A percentile compares a stretch with the other conserved stretches of the same genome.
These are phyloP conservation scores for Drosophila sp. DNA, from an alignment of 1,140 invertebrate genomes.

Conservation along the genomic window DNA sequence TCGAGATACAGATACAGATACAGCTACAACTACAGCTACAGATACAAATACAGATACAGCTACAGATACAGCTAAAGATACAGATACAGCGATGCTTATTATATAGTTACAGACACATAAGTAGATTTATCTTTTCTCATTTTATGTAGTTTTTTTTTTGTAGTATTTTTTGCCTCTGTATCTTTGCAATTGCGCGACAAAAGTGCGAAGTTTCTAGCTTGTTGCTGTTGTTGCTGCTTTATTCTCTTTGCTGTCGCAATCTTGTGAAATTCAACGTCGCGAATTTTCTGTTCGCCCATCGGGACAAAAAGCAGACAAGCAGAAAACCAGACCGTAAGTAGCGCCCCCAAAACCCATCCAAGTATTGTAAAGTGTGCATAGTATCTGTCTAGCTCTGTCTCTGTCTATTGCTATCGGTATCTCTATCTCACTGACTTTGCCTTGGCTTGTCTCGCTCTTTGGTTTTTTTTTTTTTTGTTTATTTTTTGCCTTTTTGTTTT, in stretches of 20 bases:
- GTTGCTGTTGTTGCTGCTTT: slow-evolving; percentile 14
- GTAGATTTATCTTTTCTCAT: slow-evolving; percentile 41
- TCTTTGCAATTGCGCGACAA: slow-evolving; percentile 53
- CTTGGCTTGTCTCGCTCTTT: slow-evolving; percentile 8
- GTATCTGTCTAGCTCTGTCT: neutral
- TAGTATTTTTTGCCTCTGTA: slow-evolving; percentile 14
- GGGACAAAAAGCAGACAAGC: slow-evolving; percentile 55
- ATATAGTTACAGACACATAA: slow-evolving; percentile 20
- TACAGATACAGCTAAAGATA: neutral
- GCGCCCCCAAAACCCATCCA: slow-evolving; percentile 13
- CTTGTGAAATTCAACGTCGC: slow-evolving; percentile 72
- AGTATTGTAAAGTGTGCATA: neutral
- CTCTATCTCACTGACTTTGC: slow-evolving; percentile 1
- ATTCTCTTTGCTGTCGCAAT: slow-evolving; percentile 48
- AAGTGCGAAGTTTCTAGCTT: slow-evolving; percentile 45
- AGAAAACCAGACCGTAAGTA: slow-evolving; percentile 41
- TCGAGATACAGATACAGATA: slow-evolving; percentile 36
- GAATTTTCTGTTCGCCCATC: slow-evolving; percentile 54
- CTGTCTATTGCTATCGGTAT: neutral
- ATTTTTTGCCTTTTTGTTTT: slow-evolving; percentile 64
- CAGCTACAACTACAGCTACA: slow-evolving; percentile 10
- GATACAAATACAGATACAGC: slow-evolving; percentile 2
- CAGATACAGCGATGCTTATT: too few relatives aligned
- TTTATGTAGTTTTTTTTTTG: slow-evolving; percentile 2
- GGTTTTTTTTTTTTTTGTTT: too few relatives aligned